Evolutionary conservation across 2,888 invertebrate genomes (phyloP).

Genomic region (Physocephala rufipes): DNA sequence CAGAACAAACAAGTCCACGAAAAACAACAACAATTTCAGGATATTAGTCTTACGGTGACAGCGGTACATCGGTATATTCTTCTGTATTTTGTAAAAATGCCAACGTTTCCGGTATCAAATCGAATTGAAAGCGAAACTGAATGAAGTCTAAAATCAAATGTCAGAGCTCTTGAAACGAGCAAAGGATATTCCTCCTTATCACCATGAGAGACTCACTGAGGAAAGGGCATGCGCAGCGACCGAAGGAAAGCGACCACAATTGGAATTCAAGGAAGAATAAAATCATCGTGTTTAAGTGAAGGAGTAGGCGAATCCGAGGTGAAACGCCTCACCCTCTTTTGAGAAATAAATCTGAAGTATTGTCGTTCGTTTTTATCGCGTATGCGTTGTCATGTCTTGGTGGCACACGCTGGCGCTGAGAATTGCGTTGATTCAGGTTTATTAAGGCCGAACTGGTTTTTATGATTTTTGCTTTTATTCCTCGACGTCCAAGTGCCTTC

Average conservation of each 20-base stretch:
- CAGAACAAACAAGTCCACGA: slow-evolving; percentile 41
- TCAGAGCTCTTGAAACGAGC: slow-evolving; percentile 48
- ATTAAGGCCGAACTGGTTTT: slow-evolving; percentile 7
- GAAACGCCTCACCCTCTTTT: slow-evolving; percentile 22
- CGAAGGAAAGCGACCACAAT: slow-evolving; percentile 37
- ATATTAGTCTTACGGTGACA: too few species aligned
- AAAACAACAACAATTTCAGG: slow-evolving; percentile 40
- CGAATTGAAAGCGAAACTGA: slow-evolving; percentile 57
- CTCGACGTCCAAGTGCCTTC: neutral
- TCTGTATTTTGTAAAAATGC: slow-evolving; percentile 38
- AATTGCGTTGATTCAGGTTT: neutral
- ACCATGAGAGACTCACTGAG: slow-evolving; percentile 18
- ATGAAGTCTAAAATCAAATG: slow-evolving; percentile 54
- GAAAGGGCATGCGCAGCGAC: slow-evolving; percentile 46
- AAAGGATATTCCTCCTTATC: neutral
- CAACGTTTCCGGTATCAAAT: slow-evolving; percentile 55
- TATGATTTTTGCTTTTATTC: neutral
- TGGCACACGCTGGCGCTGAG: slow-evolving; percentile 26
- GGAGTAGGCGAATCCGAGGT: slow-evolving; percentile 34
- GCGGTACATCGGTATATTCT: too few species aligned
- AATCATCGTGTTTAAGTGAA: slow-evolving; percentile 10
- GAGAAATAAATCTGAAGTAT: slow-evolving; percentile 44
- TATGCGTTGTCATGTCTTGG: slow-evolving; percentile 46
- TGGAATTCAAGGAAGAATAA: neutral
- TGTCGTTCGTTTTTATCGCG: slow-evolving; percentile 30